These are phyloP conservation scores for Pantherophis guttatus DNA, from an alignment of 2,113 vertebrate species.

Conservation along the genomic window DNA sequence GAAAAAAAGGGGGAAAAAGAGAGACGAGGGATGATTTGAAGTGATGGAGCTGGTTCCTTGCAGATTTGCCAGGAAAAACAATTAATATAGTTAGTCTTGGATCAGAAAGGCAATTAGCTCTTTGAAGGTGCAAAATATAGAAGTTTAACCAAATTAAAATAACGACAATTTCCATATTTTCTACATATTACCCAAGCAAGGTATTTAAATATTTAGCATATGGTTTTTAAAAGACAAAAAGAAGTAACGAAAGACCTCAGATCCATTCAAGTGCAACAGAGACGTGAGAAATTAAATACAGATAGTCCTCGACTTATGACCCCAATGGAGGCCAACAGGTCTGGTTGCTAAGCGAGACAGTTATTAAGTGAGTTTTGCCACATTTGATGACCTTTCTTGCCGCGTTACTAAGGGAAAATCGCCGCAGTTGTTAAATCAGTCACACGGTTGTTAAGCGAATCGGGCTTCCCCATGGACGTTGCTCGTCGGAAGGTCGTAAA, in stretches of 20 bases:
- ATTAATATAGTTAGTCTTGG: neutral
- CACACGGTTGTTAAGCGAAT: no score
- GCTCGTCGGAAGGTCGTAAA: no score
- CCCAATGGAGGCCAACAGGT: neutral
- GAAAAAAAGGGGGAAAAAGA: rapidly evolving
- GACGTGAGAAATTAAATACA: neutral
- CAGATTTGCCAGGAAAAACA: neutral
- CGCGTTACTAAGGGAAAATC: neutral
- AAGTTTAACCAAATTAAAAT: neutral
- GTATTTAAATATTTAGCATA: neutral
- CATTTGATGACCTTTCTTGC: neutral
- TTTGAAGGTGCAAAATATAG: neutral
- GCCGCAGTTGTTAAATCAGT: no score
- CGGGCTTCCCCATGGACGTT: no score
- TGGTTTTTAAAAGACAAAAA: neutral
- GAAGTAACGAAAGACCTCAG: neutral
- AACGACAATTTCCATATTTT: neutral
- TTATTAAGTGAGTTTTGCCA: neutral
- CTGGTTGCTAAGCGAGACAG: neutral
- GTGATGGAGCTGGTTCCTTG: neutral
- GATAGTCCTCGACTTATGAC: neutral
- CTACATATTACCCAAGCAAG: neutral
- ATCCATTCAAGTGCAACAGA: neutral
- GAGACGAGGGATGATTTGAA: neutral
- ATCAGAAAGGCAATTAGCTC: neutral